Conservation (phyloP, 2,113 vertebrate genomes). For the Psophia crepitans region DNA sequence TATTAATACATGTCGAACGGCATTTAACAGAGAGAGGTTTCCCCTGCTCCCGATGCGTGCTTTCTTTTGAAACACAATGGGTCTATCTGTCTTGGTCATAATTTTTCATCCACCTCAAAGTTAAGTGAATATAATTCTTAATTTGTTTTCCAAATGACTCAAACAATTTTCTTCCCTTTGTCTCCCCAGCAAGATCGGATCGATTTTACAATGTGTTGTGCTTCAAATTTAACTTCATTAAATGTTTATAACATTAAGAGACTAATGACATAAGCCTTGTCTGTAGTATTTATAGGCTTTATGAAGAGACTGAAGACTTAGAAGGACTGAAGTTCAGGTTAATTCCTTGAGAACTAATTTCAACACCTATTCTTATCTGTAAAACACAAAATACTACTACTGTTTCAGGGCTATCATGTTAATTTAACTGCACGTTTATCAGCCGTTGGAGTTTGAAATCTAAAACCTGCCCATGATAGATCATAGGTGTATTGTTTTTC, state of each 20-base stretch:
- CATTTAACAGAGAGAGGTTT: neutral
- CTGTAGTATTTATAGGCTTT: conserved; percentile 24
- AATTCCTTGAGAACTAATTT: neutral
- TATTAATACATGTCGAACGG: neutral
- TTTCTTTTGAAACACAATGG: neutral
- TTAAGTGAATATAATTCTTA: conserved; percentile 41
- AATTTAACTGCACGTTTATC: neutral
- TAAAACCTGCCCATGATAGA: neutral
- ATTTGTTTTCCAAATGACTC: conserved; percentile 54
- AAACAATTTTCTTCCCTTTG: conserved; percentile 42
- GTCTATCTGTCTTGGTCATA: neutral
- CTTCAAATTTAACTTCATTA: conserved; percentile 64
- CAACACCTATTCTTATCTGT: neutral
- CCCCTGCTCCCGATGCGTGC: neutral
- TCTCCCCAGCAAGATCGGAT: conserved; percentile 20
- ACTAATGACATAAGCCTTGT: conserved; percentile 34
- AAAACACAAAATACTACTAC: neutral
- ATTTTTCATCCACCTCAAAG: conserved; percentile 32
- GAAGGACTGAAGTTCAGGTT: neutral
- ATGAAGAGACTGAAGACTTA: neutral
- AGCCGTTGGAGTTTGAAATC: neutral
- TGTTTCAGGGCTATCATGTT: neutral
- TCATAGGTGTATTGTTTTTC: neutral
- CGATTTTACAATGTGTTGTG: conserved; percentile 49
- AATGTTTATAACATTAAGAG: conserved; percentile 55